Evolutionary conservation across 1,140 invertebrate species (phyloP).

Genomic region (Anadara kagoshimensis): DNA sequence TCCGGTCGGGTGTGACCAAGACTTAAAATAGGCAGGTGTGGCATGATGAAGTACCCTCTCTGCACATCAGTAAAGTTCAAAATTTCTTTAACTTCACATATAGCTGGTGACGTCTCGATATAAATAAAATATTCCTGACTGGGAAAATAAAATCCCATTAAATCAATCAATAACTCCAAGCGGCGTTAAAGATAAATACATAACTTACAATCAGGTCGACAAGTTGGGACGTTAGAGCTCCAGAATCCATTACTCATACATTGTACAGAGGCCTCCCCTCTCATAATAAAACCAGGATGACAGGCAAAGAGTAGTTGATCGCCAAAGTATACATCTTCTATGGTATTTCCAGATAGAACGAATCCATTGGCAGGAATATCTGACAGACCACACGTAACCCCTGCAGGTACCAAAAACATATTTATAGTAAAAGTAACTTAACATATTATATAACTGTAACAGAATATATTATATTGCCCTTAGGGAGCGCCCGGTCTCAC

Average conservation of each 20-base stretch:
- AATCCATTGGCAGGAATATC: slow-evolving; percentile 10
- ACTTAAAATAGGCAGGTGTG: no score
- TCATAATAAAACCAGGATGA: slow-evolving; percentile 43
- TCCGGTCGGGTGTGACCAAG: no score
- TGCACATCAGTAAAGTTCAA: no score
- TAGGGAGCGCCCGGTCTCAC: no score
- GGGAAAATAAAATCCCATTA: no score
- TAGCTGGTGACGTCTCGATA: no score
- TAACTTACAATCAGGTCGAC: slow-evolving; percentile 27
- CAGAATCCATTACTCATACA: slow-evolving; percentile 46
- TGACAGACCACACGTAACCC: neutral
- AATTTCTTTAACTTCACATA: no score
- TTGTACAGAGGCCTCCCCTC: slow-evolving; percentile 10
- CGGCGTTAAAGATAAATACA: no score
- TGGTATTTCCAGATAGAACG: neutral
- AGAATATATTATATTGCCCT: neutral
- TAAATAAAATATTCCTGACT: no score
- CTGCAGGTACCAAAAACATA: neutral
- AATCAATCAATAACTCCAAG: no score
- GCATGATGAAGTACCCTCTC: no score
- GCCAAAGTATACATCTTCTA: neutral
- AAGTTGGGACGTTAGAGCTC: slow-evolving; percentile 29
- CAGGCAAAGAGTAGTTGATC: slow-evolving; percentile 24
- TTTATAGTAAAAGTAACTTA: neutral
- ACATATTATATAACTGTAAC: neutral